These are phyloP conservation scores for Rotaria socialis DNA, from an alignment of 2,888 invertebrate species.

Conservation along the genomic window DNA sequence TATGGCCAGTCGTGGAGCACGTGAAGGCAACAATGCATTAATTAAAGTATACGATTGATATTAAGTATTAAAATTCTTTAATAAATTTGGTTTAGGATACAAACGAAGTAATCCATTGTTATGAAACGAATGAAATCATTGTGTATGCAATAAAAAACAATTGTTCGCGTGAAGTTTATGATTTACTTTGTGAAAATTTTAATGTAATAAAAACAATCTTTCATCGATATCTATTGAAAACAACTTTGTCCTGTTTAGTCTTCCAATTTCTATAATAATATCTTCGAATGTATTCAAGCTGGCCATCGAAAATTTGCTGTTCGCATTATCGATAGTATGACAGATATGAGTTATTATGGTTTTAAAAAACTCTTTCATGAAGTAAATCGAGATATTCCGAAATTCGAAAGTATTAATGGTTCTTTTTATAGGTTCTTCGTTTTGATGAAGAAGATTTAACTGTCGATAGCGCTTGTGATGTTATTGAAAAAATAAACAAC, in stretches of 20 bases:
- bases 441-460: slow-evolving; percentile 55
- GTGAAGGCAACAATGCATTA: slow-evolving; percentile 63
- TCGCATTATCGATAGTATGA: slow-evolving; percentile 55
- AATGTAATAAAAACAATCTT: not conserved
- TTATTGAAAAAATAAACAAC: slow-evolving; percentile 58
- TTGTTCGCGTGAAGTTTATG: slow-evolving; percentile 40
- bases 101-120: accelerated
- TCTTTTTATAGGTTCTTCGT: slow-evolving; percentile 52
- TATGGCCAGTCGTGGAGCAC: slow-evolving; percentile 56
- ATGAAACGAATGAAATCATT: not conserved
- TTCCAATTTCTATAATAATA: slow-evolving; percentile 46
- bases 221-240: too few species aligned
- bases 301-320: slow-evolving; percentile 61
- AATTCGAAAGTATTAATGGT: slow-evolving; percentile 19
- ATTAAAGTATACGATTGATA: slow-evolving; percentile 54
- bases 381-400: slow-evolving; percentile 46
- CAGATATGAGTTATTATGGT: slow-evolving; percentile 54
- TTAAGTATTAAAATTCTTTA: not conserved
- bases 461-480: slow-evolving; percentile 54
- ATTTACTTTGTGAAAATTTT: not conserved
- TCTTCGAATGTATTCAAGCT: slow-evolving; percentile 56
- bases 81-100: not conserved
- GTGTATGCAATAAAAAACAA: slow-evolving; percentile 27
- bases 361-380: slow-evolving; percentile 60
- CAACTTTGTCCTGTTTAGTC: not conserved